phyloP scores from a whole-genome alignment of 2,888 invertebrate species.

The Microchrysa polita region DNA sequence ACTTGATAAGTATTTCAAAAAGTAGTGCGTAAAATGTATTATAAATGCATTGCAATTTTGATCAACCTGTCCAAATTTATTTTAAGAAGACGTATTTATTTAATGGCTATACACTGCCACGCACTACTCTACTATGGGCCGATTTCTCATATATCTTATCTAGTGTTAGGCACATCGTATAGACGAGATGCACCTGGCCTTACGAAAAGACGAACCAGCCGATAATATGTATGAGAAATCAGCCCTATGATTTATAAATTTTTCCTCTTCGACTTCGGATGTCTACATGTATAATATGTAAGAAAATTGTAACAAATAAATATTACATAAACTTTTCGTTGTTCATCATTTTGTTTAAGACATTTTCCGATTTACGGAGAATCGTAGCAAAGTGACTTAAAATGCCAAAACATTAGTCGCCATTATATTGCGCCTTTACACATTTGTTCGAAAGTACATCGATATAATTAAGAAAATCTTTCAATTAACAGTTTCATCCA shows the following conservation, averaged over 20 bases:
- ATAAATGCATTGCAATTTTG: no score
- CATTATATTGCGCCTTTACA: no score
- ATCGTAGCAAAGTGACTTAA: neutral
- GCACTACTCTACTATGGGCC: conserved; percentile 8
- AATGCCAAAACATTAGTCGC: neutral
- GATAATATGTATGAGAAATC: no score
- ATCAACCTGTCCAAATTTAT: neutral
- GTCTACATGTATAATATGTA: conserved; percentile 20
- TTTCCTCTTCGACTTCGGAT: neutral
- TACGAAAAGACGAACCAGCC: no score
- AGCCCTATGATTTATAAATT: neutral
- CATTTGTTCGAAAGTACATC: no score
- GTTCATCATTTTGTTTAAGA: neutral
- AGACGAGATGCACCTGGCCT: no score
- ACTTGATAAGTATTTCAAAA: no score
- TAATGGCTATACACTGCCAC: conserved; percentile 35
- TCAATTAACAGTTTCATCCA: neutral
- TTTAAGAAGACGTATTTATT: conserved; percentile 12
- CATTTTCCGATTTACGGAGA: conserved; percentile 17
- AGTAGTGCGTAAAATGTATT: no score
- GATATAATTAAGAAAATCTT: no score
- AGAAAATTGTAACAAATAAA: conserved; percentile 8
- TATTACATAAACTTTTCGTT: neutral
- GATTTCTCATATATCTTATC: no score
- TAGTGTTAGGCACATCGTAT: no score